A percentile compares a stretch with the other conserved stretches of the same genome.
Conservation (phyloP, 2,888 invertebrate genomes). For the Eupsilia transversa region DNA sequence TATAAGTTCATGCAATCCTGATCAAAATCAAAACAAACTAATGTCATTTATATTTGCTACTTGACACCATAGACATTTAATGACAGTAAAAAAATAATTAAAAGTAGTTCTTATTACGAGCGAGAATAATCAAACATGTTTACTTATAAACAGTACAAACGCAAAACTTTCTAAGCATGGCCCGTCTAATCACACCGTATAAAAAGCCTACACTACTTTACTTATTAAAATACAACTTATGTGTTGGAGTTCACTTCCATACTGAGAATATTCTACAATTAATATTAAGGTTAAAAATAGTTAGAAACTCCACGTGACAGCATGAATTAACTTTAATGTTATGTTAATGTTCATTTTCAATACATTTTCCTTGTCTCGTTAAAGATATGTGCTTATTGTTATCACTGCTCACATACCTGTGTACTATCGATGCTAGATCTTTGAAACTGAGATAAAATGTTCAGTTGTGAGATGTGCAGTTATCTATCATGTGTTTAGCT, state of each 20-base stretch:
- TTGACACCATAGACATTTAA: conserved; percentile 1
- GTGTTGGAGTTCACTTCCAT: conserved; percentile 13
- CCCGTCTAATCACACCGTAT: conserved; percentile 14
- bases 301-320: conserved; percentile 67
- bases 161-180: not conserved
- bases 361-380: conserved; percentile 73
- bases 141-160: conserved; percentile 4
- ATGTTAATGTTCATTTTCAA: conserved; percentile 78
- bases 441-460: conserved; percentile 30
- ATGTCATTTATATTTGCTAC: not conserved
- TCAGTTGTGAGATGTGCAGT: conserved; percentile 41
- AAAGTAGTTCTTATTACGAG: not conserved
- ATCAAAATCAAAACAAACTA: conserved; percentile 19
- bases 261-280: conserved; percentile 46
- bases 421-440: conserved; percentile 40
- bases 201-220: not conserved
- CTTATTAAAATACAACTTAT: conserved; percentile 15
- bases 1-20: not conserved
- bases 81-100: not conserved
- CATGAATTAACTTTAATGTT: conserved; percentile 75
- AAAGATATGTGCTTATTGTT: conserved; percentile 47
- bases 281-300: conserved; percentile 55
- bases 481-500: conserved; percentile 32
- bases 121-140: not conserved
- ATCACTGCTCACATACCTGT: conserved; percentile 11